Evolutionary conservation across 1,140 invertebrate species (phyloP).

Genomic region (Hylaeus volcanicus): DNA sequence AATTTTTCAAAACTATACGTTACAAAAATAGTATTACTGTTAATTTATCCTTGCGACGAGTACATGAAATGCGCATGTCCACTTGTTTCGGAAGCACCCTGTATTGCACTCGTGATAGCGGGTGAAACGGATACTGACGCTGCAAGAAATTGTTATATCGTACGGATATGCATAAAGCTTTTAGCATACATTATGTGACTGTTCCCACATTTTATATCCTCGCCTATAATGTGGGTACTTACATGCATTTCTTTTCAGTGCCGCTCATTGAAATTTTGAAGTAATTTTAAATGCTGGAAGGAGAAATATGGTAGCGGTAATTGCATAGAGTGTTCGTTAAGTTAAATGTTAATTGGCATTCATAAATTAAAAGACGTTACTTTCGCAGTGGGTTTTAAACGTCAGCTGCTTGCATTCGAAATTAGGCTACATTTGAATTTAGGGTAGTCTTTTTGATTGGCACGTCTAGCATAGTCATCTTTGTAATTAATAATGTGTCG

Average conservation of each 20-base stretch:
- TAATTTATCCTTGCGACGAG: no score
- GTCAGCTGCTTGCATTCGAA: no score
- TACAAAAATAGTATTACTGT: no score
- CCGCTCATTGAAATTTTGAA: not conserved
- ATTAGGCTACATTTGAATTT: no score
- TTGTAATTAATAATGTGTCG: not conserved
- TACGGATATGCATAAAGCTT: constrained; percentile 30
- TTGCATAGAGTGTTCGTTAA: not conserved
- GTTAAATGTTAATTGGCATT: not conserved
- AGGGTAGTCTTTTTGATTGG: no score
- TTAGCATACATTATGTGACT: constrained; percentile 42
- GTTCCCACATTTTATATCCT: constrained; percentile 40
- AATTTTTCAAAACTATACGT: no score
- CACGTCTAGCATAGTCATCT: no score
- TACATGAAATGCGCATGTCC: no score
- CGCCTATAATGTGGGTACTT: constrained; percentile 38
- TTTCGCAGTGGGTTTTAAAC: no score
- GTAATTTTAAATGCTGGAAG: not conserved
- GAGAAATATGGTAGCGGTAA: not conserved
- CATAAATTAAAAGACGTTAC: no score
- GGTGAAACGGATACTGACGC: constrained; percentile 25
- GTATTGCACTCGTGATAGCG: not conserved
- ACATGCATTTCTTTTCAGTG: not conserved
- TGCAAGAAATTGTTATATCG: constrained; percentile 44
- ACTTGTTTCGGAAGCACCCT: not conserved